Evolutionary conservation across 2,797 vertebrate genomes (phyloP), one percentile per base, ranked within the genome.

Genomic region (Uromys caudimaculatus): DNA sequence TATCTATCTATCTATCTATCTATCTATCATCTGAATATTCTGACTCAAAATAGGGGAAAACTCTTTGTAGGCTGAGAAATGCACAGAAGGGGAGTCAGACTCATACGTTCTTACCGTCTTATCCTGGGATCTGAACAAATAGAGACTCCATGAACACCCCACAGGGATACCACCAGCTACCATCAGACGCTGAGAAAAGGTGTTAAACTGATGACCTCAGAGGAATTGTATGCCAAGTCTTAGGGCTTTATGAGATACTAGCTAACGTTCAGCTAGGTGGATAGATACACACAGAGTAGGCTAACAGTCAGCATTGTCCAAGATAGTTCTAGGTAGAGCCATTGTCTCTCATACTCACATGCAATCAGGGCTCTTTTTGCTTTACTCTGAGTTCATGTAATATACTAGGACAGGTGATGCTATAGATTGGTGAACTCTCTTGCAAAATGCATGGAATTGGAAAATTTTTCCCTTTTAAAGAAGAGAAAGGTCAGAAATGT

Each of bases 11-110:
- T 60, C 58, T 64, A 5, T 50, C 62, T 32, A 17, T 50, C 75
- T 77, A 16, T 76, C 3, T 44, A 24, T 47, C 41, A 29, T 84
- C 88, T 41, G 82, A 91, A 90, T 93, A 83, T 93, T 91, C 75
- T 96, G 82, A 90, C 60, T 95, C 60, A 56, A 82, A 93, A 77
- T 5, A 93, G 8, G 19, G 58, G 75, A 86, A 76, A 67, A 50
- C 17, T 50, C 86, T 92, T 69, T 67, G 52, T 2, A 88, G 87
- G 41, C 27, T 64, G 52, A 94, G 29, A 44, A 79, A 35, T 58
- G 52, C 69, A 54, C 17, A 78, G 78, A 73, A 44, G n/a, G 62
- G 92, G n/a, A 78, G 47, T 86, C 76, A 93, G 89, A 78, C n/a
- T 67, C 71, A 82, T 50, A 91, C 85, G 41, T 19, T 41, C 44